Evolutionary conservation across 1,140 invertebrate genomes (phyloP), one percentile per base, ranked within the genome.

Genomic region (Dendrolimus punctatus): DNA sequence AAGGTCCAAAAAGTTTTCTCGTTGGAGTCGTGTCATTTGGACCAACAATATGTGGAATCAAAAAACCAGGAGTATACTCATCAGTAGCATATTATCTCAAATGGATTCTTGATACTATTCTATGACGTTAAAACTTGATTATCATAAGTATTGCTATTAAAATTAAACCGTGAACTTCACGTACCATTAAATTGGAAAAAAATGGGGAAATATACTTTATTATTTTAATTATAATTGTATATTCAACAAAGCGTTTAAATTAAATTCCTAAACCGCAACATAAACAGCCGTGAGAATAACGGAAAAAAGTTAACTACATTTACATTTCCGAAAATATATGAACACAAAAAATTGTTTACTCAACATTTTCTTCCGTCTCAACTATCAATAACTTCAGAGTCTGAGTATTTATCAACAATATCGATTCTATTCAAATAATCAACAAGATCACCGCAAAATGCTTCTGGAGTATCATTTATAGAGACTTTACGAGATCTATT

Each of bases 11-110:
- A 55, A 90, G 85, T 81, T 83, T 77, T 5, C 70, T 85, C 0
- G 75, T 88, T 5, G 93, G 92, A 2, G 76, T 94, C 0, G 92
- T 93, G 0, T 93, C 92, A 0, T 93, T 93, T 73, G 95, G 94
- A 3, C 90, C 91, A 0, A 87, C 89, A 0, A 80, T 88, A 0
- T 94, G 93, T 66, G 93, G 92, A 1, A 78, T 82, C 23, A 89
- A 88, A 39, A 90, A 89, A 73, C 92, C 93, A 0, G 93, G 91
- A 3, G 89, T 94, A 7, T 95, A 94, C 58, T 90, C 93, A 0
- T 90, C 88, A 49, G 89, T 93, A 1, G 62, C 80, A 2, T 77
- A 90, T 45, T 94, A 90, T 57, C 72, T 92, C 0, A 80, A 88
- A 6, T 94, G 93, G 93, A 93, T 94, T 47, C 51, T 87, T 55